Evolutionary conservation across 2,797 vertebrate genomes (phyloP), one percentile per base, ranked within the genome.

Genomic region (Aselliscus stoliczkanus): DNA sequence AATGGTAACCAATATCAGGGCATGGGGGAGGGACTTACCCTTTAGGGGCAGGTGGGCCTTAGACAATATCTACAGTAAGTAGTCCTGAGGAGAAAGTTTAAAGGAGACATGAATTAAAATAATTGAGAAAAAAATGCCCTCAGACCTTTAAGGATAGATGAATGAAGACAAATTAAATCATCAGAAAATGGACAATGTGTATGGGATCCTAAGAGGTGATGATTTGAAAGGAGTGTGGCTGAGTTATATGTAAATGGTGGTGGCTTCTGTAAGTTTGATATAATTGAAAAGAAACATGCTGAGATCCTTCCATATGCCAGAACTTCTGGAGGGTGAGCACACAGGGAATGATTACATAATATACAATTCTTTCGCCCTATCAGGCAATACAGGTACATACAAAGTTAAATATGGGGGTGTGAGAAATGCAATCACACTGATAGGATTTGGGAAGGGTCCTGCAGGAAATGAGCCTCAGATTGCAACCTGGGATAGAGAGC

Each of bases 221-320:
- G 27, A 42, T 90, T 87, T 84, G 54, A 64, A 70, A 76, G 72
- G 88, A 56, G 5, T 79, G 42, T 73, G 39, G 52, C 44, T 69
- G 69, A 47, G 39, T 73, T 58, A 37, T 56, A 50, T 76, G 37
- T 83, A 93, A 84, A 75, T 81, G 17, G 11, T 88, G 8, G 7
- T 47, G 44, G 12, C 15, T 88, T 91, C 77, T 94, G 2, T 69
- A 81, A 65, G 12, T 93, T 56, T 84, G 62, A 80, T 70, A 76
- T 76, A 75, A 64, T 90, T 96, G 42, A 90, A 60, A 93, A 75
- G 58, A 96, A 88, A 91, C 65, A n/a, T 7, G 42, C n/a, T 90
- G 72, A 85, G 62, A 50, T 77, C 29, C 34, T 62, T 52, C 21
- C 62, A 27, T 62, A 70, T 76, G 50, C 27, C 23, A 88, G 77